Conservation (phyloP, 2,797 vertebrate genomes). For the Mustela erminea region DNA sequence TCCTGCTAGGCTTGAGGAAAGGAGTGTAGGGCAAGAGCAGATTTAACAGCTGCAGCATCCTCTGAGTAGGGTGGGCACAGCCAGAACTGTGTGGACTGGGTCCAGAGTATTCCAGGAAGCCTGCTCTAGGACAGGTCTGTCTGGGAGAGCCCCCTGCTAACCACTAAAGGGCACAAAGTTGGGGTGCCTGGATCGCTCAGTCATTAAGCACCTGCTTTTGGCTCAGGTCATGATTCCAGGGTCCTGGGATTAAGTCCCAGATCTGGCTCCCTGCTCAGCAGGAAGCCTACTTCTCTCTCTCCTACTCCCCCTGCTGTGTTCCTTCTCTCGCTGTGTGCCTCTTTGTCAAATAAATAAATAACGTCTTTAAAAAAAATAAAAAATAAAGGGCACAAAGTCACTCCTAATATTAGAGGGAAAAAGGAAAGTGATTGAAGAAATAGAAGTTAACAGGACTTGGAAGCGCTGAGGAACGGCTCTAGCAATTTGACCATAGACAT, state of each 20-base stretch:
- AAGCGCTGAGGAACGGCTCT: not conserved
- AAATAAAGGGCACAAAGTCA: not conserved
- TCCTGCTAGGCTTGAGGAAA: not conserved
- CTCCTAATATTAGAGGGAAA: not conserved
- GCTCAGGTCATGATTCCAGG: no score
- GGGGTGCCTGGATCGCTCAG: no score
- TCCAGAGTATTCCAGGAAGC: not conserved
- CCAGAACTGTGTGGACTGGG: not conserved
- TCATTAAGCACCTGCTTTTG: no score
- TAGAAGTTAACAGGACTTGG: slow-evolving; percentile 13
- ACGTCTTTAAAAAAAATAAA: no score
- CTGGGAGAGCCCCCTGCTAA: not conserved
- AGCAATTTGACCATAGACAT: not conserved
- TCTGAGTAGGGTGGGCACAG: not conserved
- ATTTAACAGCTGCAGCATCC: not conserved
- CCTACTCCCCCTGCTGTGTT: no score
- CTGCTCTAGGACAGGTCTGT: not conserved
- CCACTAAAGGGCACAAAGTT: not conserved
- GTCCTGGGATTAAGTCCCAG: no score
- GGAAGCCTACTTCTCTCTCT: no score
- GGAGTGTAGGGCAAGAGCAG: not conserved
- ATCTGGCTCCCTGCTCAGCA: no score
- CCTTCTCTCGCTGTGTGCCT: no score
- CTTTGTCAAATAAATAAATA: no score
- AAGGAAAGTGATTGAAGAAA: not conserved